Percentiles rank a stretch among this genome's conserved stretches.
These are phyloP conservation scores for Drosophila kokeensis DNA, from an alignment of 2,888 invertebrate genomes.

Conservation along the genomic window DNA sequence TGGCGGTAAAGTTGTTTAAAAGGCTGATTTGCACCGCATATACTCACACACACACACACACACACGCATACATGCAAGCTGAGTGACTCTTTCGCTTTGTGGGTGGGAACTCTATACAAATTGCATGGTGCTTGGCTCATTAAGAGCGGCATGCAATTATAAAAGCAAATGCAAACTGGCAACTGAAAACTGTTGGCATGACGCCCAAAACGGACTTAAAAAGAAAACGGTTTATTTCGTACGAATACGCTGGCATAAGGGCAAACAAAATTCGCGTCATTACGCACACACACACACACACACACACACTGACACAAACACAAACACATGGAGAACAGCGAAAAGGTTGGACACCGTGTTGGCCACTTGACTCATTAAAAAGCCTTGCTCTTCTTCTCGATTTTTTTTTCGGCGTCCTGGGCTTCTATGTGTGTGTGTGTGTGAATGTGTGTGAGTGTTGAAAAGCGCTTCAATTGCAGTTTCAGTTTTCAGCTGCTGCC, in stretches of 20 bases:
- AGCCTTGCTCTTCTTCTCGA: constrained; percentile 40
- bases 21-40: constrained; percentile 57
- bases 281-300: constrained; percentile 55
- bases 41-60: constrained; percentile 9
- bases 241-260: constrained; percentile 71
- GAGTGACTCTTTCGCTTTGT: constrained; percentile 25
- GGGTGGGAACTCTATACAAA: constrained; percentile 49
- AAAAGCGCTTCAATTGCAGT: constrained; percentile 79
- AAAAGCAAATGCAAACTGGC: constrained; percentile 72
- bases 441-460: constrained; percentile 24
- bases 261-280: constrained; percentile 71
- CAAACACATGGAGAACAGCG: constrained; percentile 7
- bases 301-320: neutral
- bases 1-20: constrained; percentile 71
- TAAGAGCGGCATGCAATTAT: constrained; percentile 76
- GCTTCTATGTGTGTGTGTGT: constrained; percentile 30
- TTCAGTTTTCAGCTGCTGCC: constrained; percentile 69
- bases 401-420: constrained; percentile 15
- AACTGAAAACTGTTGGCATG: constrained; percentile 48
- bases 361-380: constrained; percentile 81
- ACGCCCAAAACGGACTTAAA: constrained; percentile 57
- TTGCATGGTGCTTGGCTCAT: constrained; percentile 75
- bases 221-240: constrained; percentile 80
- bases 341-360: constrained; percentile 57
- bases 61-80: neutral